Evolutionary conservation across 2,113 vertebrate genomes (phyloP).

Genomic region (Symphodus melops): DNA sequence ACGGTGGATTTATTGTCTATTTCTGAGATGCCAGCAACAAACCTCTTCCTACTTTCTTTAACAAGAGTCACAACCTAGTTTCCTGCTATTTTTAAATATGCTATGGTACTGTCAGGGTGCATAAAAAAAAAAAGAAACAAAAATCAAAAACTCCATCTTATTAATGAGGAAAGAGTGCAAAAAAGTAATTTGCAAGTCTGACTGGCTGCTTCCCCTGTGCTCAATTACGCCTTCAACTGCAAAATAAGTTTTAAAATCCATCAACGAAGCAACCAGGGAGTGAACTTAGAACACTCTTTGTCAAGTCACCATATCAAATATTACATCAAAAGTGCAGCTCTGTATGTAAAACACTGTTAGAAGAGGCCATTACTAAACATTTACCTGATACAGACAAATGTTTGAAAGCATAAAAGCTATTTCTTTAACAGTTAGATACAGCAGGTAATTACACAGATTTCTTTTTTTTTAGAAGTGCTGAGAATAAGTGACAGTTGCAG

Average conservation of each 20-base stretch:
- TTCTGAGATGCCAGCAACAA: too few species aligned
- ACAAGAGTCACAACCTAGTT: background rate
- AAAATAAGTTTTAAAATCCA: conserved; percentile 14
- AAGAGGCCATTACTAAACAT: conserved; percentile 19
- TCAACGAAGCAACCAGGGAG: conserved; percentile 6
- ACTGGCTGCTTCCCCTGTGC: background rate
- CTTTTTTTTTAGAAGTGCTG: background rate
- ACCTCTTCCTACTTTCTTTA: too few species aligned
- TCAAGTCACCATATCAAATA: conserved; percentile 10
- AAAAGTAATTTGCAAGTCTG: background rate
- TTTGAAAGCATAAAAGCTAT: conserved; percentile 19
- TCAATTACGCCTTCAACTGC: conserved; percentile 12
- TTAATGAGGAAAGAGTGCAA: background rate
- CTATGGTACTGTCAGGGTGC: background rate
- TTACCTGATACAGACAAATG: conserved; percentile 4
- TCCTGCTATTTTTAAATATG: background rate
- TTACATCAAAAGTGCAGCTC: conserved; percentile 4
- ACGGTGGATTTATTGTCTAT: too few species aligned
- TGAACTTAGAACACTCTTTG: background rate
- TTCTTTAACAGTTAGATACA: conserved; percentile 7
- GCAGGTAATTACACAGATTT: background rate
- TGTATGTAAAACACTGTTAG: background rate
- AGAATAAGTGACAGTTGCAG: background rate
- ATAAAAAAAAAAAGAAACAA: background rate
- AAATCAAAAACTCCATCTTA: background rate